These are phyloP conservation scores for Streblospio benedicti DNA, from an alignment of 1,140 invertebrate species.

Conservation along the genomic window DNA sequence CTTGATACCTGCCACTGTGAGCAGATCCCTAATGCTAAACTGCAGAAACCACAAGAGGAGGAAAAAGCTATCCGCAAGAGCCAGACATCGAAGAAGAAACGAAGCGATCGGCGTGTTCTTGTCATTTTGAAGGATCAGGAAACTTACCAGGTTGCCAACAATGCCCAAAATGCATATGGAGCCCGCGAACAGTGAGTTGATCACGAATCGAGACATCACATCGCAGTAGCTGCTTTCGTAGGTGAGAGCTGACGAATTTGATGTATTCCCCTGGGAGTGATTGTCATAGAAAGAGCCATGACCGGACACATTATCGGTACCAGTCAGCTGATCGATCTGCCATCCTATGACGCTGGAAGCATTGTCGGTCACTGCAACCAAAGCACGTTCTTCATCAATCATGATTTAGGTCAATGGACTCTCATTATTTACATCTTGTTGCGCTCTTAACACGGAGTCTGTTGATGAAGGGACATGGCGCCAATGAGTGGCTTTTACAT, in stretches of 20 bases:
- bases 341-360: too few species aligned
- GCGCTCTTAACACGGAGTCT: too few species aligned
- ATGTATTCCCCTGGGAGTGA: too few species aligned
- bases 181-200: neutral
- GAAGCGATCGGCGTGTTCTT: neutral
- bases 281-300: too few species aligned
- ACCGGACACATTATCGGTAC: too few species aligned
- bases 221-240: neutral
- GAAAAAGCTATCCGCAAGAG: conserved; percentile 5
- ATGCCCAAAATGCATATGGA: neutral
- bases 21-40: conserved; percentile 6
- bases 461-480: too few species aligned
- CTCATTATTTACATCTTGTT: too few species aligned
- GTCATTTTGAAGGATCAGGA: conserved; percentile 1
- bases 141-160: neutral
- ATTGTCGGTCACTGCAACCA: too few species aligned
- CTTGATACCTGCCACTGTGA: conserved; percentile 1
- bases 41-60: conserved; percentile 11
- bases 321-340: too few species aligned
- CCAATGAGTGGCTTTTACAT: too few species aligned
- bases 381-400: too few species aligned
- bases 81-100: conserved; percentile 6
- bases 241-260: neutral
- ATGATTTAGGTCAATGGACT: too few species aligned
- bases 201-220: neutral